Evolutionary conservation across 2,888 invertebrate species (phyloP).

Genomic region (Dicyrtoma fusca): DNA sequence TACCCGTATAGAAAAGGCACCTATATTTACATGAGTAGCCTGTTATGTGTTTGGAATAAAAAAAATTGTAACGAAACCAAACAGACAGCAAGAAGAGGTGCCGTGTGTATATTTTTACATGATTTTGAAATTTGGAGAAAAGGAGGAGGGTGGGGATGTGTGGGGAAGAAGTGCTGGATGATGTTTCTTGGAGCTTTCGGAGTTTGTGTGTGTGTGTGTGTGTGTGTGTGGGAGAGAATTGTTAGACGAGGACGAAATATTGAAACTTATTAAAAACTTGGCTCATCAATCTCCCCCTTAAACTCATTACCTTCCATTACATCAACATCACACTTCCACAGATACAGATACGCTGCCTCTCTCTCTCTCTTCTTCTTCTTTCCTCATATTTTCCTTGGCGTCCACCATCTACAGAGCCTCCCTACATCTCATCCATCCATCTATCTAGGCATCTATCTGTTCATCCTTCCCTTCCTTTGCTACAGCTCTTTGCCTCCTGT

Average conservation of each 20-base stretch:
- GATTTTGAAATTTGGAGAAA: conserved; percentile 9
- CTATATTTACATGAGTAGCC: neutral
- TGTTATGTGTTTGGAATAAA: neutral
- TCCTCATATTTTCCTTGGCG: neutral
- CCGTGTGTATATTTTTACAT: conserved; percentile 17
- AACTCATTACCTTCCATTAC: conserved; percentile 36
- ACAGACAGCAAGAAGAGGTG: conserved; percentile 2
- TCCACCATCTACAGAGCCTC: neutral
- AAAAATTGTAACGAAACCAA: neutral
- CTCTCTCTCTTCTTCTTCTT: neutral
- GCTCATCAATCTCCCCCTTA: conserved; percentile 44
- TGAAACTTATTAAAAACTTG: conserved; percentile 47
- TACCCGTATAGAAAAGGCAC: neutral
- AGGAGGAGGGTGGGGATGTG: neutral
- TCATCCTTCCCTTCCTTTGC: neutral
- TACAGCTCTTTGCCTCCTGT: no score
- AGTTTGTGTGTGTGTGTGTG: neutral
- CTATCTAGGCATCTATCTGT: no score
- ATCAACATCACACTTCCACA: conserved; percentile 10
- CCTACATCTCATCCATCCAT: no score
- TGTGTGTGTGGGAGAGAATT: neutral
- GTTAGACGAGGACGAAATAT: conserved; percentile 36
- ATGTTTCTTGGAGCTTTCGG: neutral
- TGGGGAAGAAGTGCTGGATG: conserved; percentile 2
- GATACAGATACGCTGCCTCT: neutral